Base-by-base conservation (phyloP, 2,797 vertebrate species). In the Peromyscus eremicus region DNA sequence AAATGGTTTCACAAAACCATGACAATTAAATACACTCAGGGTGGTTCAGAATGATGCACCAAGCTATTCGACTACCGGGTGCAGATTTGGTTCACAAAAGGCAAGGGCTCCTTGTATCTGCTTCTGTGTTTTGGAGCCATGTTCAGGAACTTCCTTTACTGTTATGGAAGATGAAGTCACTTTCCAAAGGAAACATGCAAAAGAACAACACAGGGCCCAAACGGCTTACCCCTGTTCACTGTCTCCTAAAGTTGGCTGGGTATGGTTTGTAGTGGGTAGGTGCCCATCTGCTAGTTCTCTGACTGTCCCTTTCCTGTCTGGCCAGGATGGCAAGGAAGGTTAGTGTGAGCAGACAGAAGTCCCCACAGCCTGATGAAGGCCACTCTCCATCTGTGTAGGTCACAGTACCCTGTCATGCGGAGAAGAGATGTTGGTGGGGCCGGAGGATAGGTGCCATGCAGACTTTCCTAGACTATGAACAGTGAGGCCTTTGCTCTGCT, bases 381-480 rank as follows among this genome's bases (percentile, higher is more conserved):
- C 12, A 17, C 29, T 89, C 25, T 92, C 87, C 27, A 34, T 62
- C 34, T 17, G 0, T 55, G 60, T 19, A 71, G 92, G 95, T 80
- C 68, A 32, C 8, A 23, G 91, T 64, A 17, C 40, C 70, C 79
- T 73, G 77, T 25, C 75, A 13, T 9, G 82, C 5, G 23, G n/a
- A 40, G 32, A 55, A 73, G 77, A 46, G 27, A n/a, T 19, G 0
- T 16, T 0, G 23, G 11, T 37, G 3, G 17, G 25, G 19, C 40
- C 16, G 14, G 55, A 40, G 43, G 14, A 7, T 32, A 6, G 1
- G 2, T 0, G 4, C 46, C 10, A 29, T 4, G 2, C 5, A 14
- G 19, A 29, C 34, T 46, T 52, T 37, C 75, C 75, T 46, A 19
- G 57, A 23, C 4, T n/a, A 12, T 17, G 40, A 57, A 79, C 19